Evolutionary conservation across 2,797 vertebrate genomes (phyloP).

Genomic region (Labeo calbasu): DNA sequence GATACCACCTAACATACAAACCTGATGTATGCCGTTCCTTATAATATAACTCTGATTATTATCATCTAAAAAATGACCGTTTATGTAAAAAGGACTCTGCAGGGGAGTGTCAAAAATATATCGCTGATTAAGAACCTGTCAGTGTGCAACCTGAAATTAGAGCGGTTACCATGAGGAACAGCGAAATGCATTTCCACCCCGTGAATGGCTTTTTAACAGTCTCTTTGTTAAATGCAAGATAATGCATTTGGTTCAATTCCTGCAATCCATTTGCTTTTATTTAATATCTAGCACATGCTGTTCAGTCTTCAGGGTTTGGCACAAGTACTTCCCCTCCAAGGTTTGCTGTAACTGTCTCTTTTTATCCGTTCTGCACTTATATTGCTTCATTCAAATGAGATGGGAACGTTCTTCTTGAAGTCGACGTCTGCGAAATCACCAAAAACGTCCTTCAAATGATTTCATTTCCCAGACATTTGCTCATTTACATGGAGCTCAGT

Average conservation of each 20-base stretch:
- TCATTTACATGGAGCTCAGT: slow-evolving; percentile 14
- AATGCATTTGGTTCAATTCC: slow-evolving; percentile 59
- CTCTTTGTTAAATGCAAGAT: slow-evolving; percentile 52
- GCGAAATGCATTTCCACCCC: slow-evolving; percentile 48
- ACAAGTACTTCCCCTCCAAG: slow-evolving; percentile 25
- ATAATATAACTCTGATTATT: slow-evolving; percentile 54
- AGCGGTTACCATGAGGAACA: slow-evolving; percentile 50
- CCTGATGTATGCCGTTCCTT: not conserved
- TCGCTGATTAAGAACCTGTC: slow-evolving; percentile 58
- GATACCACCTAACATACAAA: not conserved
- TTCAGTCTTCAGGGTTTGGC: slow-evolving; percentile 34
- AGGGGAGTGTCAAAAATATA: slow-evolving; percentile 49
- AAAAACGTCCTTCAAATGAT: slow-evolving; percentile 34
- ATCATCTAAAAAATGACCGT: slow-evolving; percentile 45
- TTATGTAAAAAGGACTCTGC: slow-evolving; percentile 55
- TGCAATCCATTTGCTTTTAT: slow-evolving; percentile 59
- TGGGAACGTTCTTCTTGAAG: not conserved
- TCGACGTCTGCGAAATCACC: slow-evolving; percentile 9
- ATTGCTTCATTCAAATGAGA: slow-evolving; percentile 24
- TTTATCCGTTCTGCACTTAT: not conserved
- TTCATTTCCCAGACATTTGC: slow-evolving; percentile 24
- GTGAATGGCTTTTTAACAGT: slow-evolving; percentile 58
- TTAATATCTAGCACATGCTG: slow-evolving; percentile 40
- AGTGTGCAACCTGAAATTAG: slow-evolving; percentile 58
- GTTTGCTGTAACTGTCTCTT: not conserved